These are phyloP conservation scores for Podotricha telesiphe DNA, from an alignment of 2,888 invertebrate genomes.

Conservation along the genomic window DNA sequence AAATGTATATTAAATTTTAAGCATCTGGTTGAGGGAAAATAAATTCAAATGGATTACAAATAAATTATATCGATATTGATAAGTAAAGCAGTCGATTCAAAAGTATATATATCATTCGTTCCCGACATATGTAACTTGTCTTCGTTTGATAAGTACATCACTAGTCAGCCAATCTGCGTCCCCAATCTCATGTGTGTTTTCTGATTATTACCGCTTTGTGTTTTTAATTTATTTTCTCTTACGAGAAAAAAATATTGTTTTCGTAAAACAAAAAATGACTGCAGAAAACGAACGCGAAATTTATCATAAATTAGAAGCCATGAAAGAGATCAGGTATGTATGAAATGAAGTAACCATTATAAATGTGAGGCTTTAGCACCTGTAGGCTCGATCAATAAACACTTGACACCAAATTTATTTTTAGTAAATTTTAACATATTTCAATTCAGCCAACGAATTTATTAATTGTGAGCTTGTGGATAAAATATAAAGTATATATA, in stretches of 20 bases:
- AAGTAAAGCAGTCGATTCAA: not conserved
- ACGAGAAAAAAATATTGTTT: conserved; percentile 43
- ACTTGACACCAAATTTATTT: conserved; percentile 57
- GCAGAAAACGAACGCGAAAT: conserved; percentile 92
- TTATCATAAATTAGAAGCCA: conserved; percentile 95
- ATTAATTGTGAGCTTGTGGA: not conserved
- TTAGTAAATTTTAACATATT: conserved; percentile 14
- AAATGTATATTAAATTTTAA: too few relatives aligned
- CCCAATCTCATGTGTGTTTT: conserved; percentile 30
- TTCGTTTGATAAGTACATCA: not conserved
- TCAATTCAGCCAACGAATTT: not conserved
- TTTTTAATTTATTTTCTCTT: conserved; percentile 39
- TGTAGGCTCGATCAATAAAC: conserved; percentile 81
- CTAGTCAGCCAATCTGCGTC: conserved; percentile 6
- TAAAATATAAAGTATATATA: not conserved
- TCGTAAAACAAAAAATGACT: conserved; percentile 79
- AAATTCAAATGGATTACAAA: too few relatives aligned
- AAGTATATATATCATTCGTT: not conserved
- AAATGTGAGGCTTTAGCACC: conserved; percentile 63
- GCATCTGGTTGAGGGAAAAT: too few relatives aligned
- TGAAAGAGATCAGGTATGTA: conserved; percentile 94
- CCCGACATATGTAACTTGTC: not conserved
- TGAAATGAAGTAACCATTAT: conserved; percentile 38
- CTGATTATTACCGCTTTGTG: conserved; percentile 34
- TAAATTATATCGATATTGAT: not conserved